Evolutionary conservation across 2,797 vertebrate genomes (phyloP).

Genomic region (Cheirogaleus major): DNA sequence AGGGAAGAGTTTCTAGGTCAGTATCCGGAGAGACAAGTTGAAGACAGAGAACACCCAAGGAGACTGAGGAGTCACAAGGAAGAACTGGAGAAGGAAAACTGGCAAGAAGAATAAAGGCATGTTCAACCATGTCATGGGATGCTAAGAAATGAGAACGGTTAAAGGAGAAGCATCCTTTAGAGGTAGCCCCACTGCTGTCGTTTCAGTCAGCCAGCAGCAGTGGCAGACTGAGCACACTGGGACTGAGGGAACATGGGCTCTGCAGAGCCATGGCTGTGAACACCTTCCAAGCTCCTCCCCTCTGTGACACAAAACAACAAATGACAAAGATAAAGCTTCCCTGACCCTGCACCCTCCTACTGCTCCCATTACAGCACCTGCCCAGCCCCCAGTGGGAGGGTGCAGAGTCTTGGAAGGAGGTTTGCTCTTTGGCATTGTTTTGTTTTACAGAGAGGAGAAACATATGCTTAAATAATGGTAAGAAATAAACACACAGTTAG

Average conservation of each 20-base stretch:
- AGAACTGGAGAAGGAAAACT: background rate
- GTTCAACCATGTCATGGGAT: background rate
- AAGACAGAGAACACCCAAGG: background rate
- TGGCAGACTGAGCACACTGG: fast-evolving
- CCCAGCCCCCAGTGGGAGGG: background rate
- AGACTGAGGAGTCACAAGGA: background rate
- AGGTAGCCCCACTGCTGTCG: fast-evolving
- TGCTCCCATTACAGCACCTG: background rate
- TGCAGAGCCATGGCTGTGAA: too few species aligned
- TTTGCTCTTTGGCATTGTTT: background rate
- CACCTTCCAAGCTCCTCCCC: background rate
- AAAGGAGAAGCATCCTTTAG: background rate
- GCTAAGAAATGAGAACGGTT: background rate
- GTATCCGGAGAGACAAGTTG: background rate
- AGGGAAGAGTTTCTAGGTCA: background rate
- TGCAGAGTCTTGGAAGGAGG: fast-evolving
- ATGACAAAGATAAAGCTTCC: background rate
- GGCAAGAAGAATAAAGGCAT: background rate
- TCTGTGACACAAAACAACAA: background rate
- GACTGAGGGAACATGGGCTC: fast-evolving
- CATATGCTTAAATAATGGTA: background rate
- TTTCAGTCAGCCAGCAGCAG: background rate
- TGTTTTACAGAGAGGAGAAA: background rate
- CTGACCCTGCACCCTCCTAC: background rate
- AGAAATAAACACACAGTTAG: background rate